Evolutionary conservation across 2,888 invertebrate genomes (phyloP).

Genomic region (Pollenia griseotomentosa): DNA sequence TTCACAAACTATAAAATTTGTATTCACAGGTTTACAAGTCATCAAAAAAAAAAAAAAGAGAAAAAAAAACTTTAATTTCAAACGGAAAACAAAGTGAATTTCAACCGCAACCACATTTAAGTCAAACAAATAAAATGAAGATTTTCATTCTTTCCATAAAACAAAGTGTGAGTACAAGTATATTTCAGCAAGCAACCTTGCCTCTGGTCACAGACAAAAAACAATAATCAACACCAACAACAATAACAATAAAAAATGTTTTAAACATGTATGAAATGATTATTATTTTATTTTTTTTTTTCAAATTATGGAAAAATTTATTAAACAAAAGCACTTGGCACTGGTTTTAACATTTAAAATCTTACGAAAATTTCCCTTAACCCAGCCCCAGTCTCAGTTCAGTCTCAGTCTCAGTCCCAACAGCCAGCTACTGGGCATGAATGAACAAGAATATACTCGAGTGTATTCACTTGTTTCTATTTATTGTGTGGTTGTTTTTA

Average conservation of each 20-base stretch:
- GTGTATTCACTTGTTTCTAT: slow-evolving; percentile 23
- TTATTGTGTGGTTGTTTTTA: slow-evolving; percentile 35
- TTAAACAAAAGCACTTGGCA: slow-evolving; percentile 6
- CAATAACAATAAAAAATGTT: slow-evolving; percentile 26
- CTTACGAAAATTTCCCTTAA: slow-evolving; percentile 27
- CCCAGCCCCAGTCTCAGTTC: neutral
- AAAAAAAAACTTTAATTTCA: slow-evolving; percentile 5
- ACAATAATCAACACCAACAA: slow-evolving; percentile 22
- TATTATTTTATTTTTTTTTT: slow-evolving; percentile 31
- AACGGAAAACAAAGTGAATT: slow-evolving; percentile 47
- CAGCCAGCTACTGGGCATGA: slow-evolving; percentile 46
- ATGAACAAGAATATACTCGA: slow-evolving; percentile 33
- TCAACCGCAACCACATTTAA: slow-evolving; percentile 22
- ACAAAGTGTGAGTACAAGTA: slow-evolving; percentile 23
- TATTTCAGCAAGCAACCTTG: slow-evolving; percentile 63
- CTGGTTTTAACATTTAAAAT: slow-evolving; percentile 1
- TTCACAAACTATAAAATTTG: slow-evolving; percentile 54
- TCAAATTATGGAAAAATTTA: slow-evolving; percentile 12
- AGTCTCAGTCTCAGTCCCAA: neutral
- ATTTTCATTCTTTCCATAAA: neutral
- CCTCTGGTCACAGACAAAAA: slow-evolving; percentile 61
- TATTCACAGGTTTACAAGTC: slow-evolving; percentile 65
- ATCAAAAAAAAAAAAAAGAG: slow-evolving; percentile 8
- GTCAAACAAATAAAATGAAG: slow-evolving; percentile 21
- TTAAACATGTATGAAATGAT: slow-evolving; percentile 41